These are phyloP conservation scores for Elephas maximus DNA, from an alignment of 2,113 vertebrate genomes.

Conservation along the genomic window DNA sequence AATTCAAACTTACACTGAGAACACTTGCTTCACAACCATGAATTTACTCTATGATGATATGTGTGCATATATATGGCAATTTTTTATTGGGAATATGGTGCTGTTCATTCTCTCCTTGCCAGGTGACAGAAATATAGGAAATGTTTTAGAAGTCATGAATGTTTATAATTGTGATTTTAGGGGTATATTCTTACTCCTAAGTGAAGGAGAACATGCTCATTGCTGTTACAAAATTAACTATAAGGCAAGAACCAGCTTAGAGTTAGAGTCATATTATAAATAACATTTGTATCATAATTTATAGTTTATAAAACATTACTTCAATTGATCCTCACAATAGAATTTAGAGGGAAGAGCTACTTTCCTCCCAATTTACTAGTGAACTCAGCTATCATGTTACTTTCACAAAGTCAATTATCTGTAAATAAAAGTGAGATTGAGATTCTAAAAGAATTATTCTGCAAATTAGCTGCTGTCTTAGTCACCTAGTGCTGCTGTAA, in stretches of 20 bases:
- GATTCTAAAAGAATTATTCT: no score
- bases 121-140: background rate
- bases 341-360: background rate
- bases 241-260: background rate
- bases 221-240: background rate
- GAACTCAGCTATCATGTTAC: background rate
- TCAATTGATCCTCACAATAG: background rate
- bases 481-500: no score
- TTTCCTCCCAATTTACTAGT: background rate
- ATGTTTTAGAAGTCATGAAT: background rate
- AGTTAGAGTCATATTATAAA: background rate
- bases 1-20: background rate
- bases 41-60: background rate
- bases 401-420: background rate
- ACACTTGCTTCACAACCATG: background rate
- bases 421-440: no score
- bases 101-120: background rate
- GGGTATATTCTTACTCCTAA: background rate
- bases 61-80: background rate
- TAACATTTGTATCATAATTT: background rate
- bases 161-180: background rate
- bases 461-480: no score
- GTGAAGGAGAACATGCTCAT: background rate
- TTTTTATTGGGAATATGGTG: background rate
- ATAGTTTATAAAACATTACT: slow-evolving; percentile 6